Base-by-base conservation (phyloP, 1,140 invertebrate species). In the Hyposmocoma kahamanoa region DNA sequence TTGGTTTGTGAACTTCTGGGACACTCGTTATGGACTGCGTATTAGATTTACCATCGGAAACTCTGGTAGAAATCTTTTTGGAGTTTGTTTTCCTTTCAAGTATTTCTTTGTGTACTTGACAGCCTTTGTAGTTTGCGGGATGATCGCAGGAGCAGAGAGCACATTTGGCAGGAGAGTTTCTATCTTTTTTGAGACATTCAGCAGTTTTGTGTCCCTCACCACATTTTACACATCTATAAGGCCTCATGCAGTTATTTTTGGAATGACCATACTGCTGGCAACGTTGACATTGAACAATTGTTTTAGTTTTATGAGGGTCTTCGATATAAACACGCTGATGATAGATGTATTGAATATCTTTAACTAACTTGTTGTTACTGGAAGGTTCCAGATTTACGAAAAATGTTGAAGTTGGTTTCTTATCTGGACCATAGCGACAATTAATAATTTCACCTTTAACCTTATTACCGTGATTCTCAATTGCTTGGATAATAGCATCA, bases 251-350 rank as follows among this genome's bases (percentile, higher is more conserved):
- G 20, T 39, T 19, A 20, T 39, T 39, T 39, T 39, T 39, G 8
- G 17, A 19, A 20, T 39, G 36, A 19, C 36, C 36, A 39, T 39
- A 39, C 17, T 39, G 36, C n/a, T 39, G 36, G 36, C 36, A 39
- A 8, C 36, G 3, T 18, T 8, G 18, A 13, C 36, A 39, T 20
- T 39, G 36, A 18, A 13, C 8, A 5, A 39, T 39, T 15, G 4
- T 39, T 3, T 18, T 39, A 2, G 4, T 17, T 39, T n/a, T 39
- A 6, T 9, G 8, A 5, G 36, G 36, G 19, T 39, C 36, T 39
- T 39, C 36, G 3, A 39, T 39, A n/a, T 10, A 2, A 13, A 39
- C 36, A 5, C 13, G 4, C 42, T 43, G 42, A 15, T 43, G 20
- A 15, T n/a, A 43, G 26, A 43, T 43, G 21, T 22, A 22, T 24